Evolutionary conservation across 2,797 vertebrate genomes (phyloP).

Genomic region (Acanthopagrus latus): DNA sequence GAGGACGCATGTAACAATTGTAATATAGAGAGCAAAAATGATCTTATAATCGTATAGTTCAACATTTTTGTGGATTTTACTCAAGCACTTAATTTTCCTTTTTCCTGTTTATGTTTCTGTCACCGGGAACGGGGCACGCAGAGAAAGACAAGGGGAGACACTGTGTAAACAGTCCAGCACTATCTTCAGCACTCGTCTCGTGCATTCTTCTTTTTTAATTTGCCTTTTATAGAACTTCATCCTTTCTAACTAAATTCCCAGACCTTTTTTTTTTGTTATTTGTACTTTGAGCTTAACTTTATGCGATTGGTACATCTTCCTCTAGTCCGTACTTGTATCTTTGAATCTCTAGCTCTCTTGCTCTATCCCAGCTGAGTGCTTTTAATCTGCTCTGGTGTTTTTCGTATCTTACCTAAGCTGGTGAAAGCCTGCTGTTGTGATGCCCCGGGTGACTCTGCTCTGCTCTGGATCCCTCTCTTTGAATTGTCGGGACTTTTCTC

Average conservation of each 20-base stretch:
- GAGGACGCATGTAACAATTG: slow-evolving; percentile 79
- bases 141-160: slow-evolving; percentile 45
- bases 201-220: slow-evolving; percentile 16
- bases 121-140: slow-evolving; percentile 68
- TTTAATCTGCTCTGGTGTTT: slow-evolving; percentile 60
- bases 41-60: slow-evolving; percentile 82
- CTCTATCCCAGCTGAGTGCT: slow-evolving; percentile 51
- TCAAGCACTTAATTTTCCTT: slow-evolving; percentile 79
- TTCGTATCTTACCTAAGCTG: slow-evolving; percentile 44
- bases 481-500: slow-evolving; percentile 43
- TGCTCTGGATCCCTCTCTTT: slow-evolving; percentile 61
- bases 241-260: slow-evolving; percentile 22
- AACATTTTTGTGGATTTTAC: slow-evolving; percentile 83
- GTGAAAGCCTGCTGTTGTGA: slow-evolving; percentile 54
- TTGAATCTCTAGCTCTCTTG: slow-evolving; percentile 30
- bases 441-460: slow-evolving; percentile 56
- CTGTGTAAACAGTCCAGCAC: slow-evolving; percentile 58
- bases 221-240: slow-evolving; percentile 33
- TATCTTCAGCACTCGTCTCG: slow-evolving; percentile 49
- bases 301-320: slow-evolving; percentile 37
- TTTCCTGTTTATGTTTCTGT: slow-evolving; percentile 67
- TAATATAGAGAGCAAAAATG: slow-evolving; percentile 83
- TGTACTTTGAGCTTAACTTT: slow-evolving; percentile 36
- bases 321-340: slow-evolving; percentile 43
- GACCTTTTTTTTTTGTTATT: background rate